A percentile compares a stretch with the other conserved stretches of the same genome.
These are phyloP conservation scores for Apoderus coryli DNA, from an alignment of 2,888 invertebrate genomes.

Conservation along the genomic window DNA sequence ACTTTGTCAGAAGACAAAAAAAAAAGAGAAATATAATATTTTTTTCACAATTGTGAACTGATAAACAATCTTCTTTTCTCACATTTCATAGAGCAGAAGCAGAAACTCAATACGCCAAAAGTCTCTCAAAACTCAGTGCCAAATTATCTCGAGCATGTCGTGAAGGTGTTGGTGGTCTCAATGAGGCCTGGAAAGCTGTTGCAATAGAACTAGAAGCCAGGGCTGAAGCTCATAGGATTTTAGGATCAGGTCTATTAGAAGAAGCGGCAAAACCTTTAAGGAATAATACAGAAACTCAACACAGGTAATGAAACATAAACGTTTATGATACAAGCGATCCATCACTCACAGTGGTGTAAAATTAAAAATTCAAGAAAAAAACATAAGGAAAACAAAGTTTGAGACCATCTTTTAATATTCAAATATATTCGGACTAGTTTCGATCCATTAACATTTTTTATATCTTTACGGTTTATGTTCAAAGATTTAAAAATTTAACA, in stretches of 20 bases:
- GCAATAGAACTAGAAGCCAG: constrained; percentile 86
- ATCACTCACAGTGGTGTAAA: no score
- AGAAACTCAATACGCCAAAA: constrained; percentile 83
- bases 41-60: no score
- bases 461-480: no score
- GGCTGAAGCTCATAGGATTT: constrained; percentile 80
- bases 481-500: no score
- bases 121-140: constrained; percentile 69
- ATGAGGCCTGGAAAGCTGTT: constrained; percentile 83
- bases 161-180: constrained; percentile 62
- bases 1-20: no score
- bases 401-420: no score
- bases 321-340: no score
- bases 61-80: neutral
- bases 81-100: constrained; percentile 66
- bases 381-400: no score
- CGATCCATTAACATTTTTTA: no score
- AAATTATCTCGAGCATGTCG: constrained; percentile 75
- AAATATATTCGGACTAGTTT: no score
- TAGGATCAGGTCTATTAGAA: constrained; percentile 50
- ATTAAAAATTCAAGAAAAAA: no score
- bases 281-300: constrained; percentile 52
- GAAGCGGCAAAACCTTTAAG: constrained; percentile 83
- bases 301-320: constrained; percentile 28
- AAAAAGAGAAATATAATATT: no score